Base-by-base conservation (phyloP, 2,888 invertebrate species). In the Neoscelio sp. region DNA sequence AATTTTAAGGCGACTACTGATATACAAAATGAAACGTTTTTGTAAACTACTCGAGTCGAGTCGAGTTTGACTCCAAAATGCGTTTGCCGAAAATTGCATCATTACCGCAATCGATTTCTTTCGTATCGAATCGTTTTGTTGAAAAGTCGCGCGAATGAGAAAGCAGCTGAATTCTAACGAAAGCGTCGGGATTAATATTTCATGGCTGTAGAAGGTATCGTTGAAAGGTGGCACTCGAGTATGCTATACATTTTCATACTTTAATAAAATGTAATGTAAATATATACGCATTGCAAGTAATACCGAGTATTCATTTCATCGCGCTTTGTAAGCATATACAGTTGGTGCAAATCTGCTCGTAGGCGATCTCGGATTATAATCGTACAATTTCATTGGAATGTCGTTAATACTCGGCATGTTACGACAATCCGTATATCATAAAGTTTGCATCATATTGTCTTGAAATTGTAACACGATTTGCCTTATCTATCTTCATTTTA, bases 211-310 rank as follows among this genome's bases (percentile, higher is more conserved):
- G 58, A 70, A 60, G 70, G 44, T 62, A 52, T 62, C 68, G 58
- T 35, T 71, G 23, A 40, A 40, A 58, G 50, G 58, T 70, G 40
- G 48, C 30, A 58, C 23, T 40, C 8, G 20, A 12, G 17, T 56
- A 71, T 44, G n/a, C 15, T 46, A 46, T 73, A 28, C 62, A 62
- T 64, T 62, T 73, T 64, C 64, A 64, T 73, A 64, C 56, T 56
- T 64, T 62, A 73, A 64, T 73, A 73, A 73, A 73, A 62, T 64
- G 52, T 64, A 64, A 73, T 73, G 62, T 73, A 73, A 73, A 73
- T 73, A 73, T 73, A 62, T 62, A 73, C 71, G 62, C 54, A 73
- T 73, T 73, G 71, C 62, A 73, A 65, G 42, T 40, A 58, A 58
- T 30, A 65, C 74, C 33, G 35, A 58, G 65, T 65, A 74, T 65